Conservation (phyloP, 2,888 invertebrate species). For the Acronicta aceris region DNA sequence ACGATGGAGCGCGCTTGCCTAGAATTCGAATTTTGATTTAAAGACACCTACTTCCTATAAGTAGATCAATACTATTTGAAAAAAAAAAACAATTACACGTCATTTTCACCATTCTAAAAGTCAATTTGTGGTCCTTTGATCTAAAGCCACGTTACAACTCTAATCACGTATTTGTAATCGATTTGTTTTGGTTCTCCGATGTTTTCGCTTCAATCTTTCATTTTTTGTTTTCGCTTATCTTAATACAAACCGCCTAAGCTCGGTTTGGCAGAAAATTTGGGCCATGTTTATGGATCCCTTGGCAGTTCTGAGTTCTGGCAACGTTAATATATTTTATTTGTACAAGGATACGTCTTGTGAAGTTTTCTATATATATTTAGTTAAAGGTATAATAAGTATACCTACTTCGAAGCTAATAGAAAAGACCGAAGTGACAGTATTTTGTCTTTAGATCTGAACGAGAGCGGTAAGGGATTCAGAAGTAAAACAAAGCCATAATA, state of each 20-base stretch:
- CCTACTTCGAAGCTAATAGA: too few relatives aligned
- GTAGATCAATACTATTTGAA: too few relatives aligned
- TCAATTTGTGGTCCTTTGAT: constrained; percentile 3
- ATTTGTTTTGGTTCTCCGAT: constrained; percentile 3
- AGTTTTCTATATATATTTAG: not conserved
- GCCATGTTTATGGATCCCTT: not conserved
- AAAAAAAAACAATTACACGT: too few relatives aligned
- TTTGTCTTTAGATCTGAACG: too few relatives aligned
- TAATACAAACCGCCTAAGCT: not conserved
- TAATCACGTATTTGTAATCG: constrained; percentile 3
- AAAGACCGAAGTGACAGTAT: too few relatives aligned
- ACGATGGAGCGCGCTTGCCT: too few relatives aligned
- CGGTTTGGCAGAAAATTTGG: not conserved
- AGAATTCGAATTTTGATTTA: too few relatives aligned
- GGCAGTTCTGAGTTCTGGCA: not conserved
- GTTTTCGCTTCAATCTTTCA: not conserved
- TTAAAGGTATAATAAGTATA: not conserved
- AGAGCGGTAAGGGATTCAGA: too few relatives aligned
- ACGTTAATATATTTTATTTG: not conserved
- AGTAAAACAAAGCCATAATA: too few relatives aligned
- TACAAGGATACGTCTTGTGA: not conserved
- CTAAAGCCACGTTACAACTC: not conserved
- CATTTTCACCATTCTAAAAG: too few relatives aligned
- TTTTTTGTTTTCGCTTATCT: not conserved
- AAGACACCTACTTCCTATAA: too few relatives aligned